Percentiles rank a stretch among this genome's conserved stretches.
phyloP scores from a whole-genome alignment of 2,888 invertebrate genomes.

The Nomada ferruginata region DNA sequence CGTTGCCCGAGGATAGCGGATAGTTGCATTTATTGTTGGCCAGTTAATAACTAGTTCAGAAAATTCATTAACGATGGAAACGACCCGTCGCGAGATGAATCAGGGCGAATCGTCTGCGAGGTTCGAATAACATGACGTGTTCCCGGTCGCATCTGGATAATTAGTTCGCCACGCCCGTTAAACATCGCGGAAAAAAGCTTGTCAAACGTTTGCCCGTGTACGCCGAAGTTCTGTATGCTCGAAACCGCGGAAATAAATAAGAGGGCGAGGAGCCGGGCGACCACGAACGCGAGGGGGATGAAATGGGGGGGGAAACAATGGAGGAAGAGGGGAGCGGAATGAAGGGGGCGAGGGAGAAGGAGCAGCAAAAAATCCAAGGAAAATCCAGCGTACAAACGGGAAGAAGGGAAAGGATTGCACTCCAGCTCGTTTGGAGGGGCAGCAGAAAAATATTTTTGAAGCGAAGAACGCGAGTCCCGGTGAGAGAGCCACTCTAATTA shows the following conservation, averaged over 20 bases:
- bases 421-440: constrained; percentile 46
- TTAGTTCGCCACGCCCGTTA: not conserved
- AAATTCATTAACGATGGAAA: not conserved
- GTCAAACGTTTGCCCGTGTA: constrained; percentile 9
- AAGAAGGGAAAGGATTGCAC: constrained; percentile 50
- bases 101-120: not conserved
- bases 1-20: not conserved
- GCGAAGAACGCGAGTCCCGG: constrained; percentile 58
- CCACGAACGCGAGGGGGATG: not conserved
- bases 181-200: not conserved
- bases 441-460: constrained; percentile 73
- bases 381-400: constrained; percentile 42
- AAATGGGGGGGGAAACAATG: not conserved
- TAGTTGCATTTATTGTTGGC: not conserved
- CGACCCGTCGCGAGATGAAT: not conserved
- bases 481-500: constrained; percentile 77
- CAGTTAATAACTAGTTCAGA: not conserved
- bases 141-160: not conserved
- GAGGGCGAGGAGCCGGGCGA: not conserved
- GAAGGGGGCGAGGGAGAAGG: constrained; percentile 11
- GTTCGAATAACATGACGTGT: not conserved
- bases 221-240: constrained; percentile 27
- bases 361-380: constrained; percentile 41
- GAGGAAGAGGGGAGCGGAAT: constrained; percentile 5
- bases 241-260: constrained; percentile 5